Evolutionary conservation across 2,113 vertebrate genomes (phyloP).

Genomic region (Tricholaema leucomelas): DNA sequence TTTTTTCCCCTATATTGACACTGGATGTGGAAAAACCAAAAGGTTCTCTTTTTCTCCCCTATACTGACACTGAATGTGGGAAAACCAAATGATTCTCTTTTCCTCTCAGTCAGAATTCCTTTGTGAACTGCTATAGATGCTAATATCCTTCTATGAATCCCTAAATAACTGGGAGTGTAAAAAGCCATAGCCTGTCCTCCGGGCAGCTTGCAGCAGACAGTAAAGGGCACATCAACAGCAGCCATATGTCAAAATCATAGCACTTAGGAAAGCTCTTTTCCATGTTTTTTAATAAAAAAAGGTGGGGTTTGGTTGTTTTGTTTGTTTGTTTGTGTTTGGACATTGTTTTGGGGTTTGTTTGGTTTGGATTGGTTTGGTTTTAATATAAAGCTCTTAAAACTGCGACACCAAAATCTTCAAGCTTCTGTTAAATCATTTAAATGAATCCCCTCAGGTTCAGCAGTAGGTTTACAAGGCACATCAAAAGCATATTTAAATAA

Average conservation of each 20-base stretch:
- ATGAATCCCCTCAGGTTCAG: not conserved
- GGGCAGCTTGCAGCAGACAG: not conserved
- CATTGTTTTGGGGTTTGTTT: too few species aligned
- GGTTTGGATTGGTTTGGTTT: not conserved
- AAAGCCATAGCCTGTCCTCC: not conserved
- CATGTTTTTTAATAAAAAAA: not conserved
- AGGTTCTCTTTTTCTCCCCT: not conserved
- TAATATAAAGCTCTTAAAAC: not conserved
- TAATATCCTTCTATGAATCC: not conserved
- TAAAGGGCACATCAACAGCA: not conserved
- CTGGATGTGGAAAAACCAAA: not conserved
- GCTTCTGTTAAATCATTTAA: not conserved
- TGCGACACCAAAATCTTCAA: not conserved
- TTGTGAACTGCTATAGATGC: not conserved
- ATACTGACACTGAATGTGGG: too few species aligned
- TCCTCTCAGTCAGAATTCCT: not conserved
- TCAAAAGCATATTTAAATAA: not conserved
- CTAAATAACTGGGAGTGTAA: not conserved
- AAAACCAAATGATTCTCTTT: not conserved
- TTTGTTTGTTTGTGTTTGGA: too few species aligned
- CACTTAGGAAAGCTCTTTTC: not conserved
- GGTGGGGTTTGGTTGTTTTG: too few species aligned
- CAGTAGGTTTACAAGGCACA: not conserved
- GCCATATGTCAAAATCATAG: not conserved
- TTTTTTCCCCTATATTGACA: not conserved